Evolutionary conservation across 2,797 vertebrate species (phyloP).

Genomic region (Steatocranus sp.): DNA sequence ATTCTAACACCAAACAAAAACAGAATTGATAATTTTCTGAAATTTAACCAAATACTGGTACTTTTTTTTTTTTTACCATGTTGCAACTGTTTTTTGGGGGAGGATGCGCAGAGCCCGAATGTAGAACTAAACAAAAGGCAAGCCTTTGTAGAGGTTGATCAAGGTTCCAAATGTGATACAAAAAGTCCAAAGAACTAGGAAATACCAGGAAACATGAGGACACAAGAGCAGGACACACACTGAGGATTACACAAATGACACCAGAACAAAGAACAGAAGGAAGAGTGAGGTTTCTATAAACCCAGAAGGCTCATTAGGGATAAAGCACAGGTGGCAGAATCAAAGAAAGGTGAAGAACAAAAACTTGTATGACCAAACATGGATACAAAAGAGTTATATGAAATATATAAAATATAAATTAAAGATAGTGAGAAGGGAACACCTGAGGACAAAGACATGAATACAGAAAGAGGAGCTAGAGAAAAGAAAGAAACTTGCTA

Average conservation of each 20-base stretch:
- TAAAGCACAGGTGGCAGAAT: neutral
- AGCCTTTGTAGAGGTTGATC: neutral
- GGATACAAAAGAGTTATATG: neutral
- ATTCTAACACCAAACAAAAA: neutral
- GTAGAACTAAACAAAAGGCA: neutral
- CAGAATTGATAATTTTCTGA: neutral
- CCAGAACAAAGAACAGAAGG: neutral
- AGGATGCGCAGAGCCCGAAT: fast-evolving
- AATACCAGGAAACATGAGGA: neutral
- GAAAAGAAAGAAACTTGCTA: neutral
- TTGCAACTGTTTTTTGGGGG: fast-evolving
- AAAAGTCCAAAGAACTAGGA: neutral
- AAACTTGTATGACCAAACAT: neutral
- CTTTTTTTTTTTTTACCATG: neutral
- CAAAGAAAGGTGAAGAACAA: neutral
- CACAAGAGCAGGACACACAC: neutral
- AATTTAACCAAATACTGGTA: neutral
- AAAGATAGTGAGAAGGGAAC: neutral
- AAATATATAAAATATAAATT: neutral
- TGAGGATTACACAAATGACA: neutral
- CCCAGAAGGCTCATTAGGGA: neutral
- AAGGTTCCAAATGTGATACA: neutral
- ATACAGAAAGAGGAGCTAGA: neutral
- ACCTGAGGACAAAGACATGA: neutral
- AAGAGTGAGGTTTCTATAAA: neutral